These are phyloP conservation scores for Eulemur rubriventer DNA, from an alignment of 2,797 vertebrate species.

Conservation along the genomic window DNA sequence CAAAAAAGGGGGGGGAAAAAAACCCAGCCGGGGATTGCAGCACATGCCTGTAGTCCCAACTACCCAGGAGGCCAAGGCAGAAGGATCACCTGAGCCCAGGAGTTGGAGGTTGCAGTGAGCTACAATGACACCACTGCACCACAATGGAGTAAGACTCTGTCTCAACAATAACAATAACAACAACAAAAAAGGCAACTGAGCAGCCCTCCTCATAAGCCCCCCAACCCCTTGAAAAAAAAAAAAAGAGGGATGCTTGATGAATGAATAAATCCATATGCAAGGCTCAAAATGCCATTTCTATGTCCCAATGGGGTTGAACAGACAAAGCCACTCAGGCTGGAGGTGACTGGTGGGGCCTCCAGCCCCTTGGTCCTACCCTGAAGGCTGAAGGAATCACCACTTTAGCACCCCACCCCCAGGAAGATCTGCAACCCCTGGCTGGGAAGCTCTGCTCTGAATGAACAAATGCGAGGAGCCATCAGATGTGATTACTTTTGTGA, in stretches of 20 bases:
- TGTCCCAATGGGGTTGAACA: neutral
- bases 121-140: neutral
- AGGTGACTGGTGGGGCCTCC: neutral
- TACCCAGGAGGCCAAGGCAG: neutral
- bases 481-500: neutral
- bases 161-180: no score
- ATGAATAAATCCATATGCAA: neutral
- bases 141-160: no score
- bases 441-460: neutral
- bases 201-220: no score
- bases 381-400: neutral
- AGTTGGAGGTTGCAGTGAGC: neutral
- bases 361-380: fast-evolving
- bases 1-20: no score
- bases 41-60: neutral
- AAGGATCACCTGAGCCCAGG: neutral
- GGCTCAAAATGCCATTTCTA: neutral
- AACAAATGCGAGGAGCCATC: neutral
- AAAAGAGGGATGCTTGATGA: neutral
- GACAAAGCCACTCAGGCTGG: neutral
- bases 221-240: neutral
- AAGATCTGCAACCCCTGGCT: no score
- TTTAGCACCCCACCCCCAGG: fast-evolving
- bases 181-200: no score
- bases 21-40: neutral